These are phyloP conservation scores for Platorchestia sp. DNA, from an alignment of 1,140 invertebrate species.

Conservation along the genomic window DNA sequence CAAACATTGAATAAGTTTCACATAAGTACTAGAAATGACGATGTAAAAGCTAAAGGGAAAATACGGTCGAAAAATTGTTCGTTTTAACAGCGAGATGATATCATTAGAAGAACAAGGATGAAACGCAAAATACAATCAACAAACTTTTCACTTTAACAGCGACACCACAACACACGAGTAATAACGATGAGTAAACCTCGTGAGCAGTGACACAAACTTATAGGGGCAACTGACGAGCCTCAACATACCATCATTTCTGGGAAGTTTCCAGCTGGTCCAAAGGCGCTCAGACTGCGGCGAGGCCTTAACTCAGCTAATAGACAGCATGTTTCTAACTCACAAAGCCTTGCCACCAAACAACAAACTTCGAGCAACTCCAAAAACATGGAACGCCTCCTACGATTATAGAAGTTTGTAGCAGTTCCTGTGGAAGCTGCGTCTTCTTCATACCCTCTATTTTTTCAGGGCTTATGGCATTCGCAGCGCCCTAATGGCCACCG, in stretches of 20 bases:
- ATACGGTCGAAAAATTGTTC: neutral
- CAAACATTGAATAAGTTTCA: neutral
- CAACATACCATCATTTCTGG: neutral
- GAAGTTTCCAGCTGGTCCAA: neutral
- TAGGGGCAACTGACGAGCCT: neutral
- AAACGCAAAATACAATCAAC: neutral
- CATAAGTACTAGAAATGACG: neutral
- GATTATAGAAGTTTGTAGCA: conserved; percentile 29
- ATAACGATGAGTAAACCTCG: neutral
- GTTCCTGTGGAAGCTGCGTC: neutral
- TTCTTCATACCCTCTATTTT: neutral
- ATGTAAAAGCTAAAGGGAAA: neutral
- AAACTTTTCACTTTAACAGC: neutral
- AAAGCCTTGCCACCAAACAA: conserved; percentile 31
- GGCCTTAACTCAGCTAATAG: conserved; percentile 13
- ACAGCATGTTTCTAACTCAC: conserved; percentile 38
- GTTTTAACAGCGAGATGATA: neutral
- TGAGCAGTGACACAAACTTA: neutral
- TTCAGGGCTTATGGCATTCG: neutral
- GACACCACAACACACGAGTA: neutral
- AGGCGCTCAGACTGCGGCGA: neutral
- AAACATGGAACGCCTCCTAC: neutral
- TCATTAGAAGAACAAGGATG: too few species aligned
- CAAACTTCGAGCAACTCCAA: conserved; percentile 16
- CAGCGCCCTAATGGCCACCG: neutral